Base-by-base conservation (phyloP, 2,113 vertebrate species). In the Chamaea fasciata region DNA sequence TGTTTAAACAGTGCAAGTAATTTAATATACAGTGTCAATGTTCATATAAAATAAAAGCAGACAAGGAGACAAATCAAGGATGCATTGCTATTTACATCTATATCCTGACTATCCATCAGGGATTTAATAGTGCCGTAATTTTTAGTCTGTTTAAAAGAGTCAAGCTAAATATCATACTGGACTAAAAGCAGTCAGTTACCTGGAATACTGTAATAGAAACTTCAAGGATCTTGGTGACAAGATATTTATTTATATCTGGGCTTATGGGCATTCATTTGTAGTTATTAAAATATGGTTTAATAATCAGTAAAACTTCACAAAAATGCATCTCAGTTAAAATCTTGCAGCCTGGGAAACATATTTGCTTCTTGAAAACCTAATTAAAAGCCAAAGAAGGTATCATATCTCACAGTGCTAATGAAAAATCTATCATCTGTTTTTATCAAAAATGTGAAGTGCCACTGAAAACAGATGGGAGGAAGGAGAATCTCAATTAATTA, bases 21-120 rank as follows among this genome's bases (percentile, higher is more conserved):
- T 77, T 93, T 56, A 94, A 55, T 70, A 92, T 59, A 87, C 49
- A 65, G 44, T 75, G 92, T 80, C 56, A 75, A 82, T 87, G 26
- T 50, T 89, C 42, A 94, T n/a, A 46, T 71, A 87, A 94, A 97
- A 89, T 28, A 87, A 83, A 95, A 89, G 47, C 35, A 80, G 41
- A 39, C 75, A 90, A 67, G n/a, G 49, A 81, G 22, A 60, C 28
- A 87, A 80, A 89, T 53, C 30, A 83, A 63, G 47, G 39, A 79
- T 68, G 22, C 1, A 8, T 24, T 69, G 17, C 24, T 91, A 71
- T 83, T 84, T 82, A 78, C 46, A 57, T 22, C 35, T 92, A 41
- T 50, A 57, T 71, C 26, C 31, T 84, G 30, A 62, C 20, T 77
- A 47, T 77, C 59, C 55, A 77, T 31, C 1, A 67, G 60, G 26